phyloP scores from a whole-genome alignment of 1,140 invertebrate species.

The Sarcophaga peregrina region DNA sequence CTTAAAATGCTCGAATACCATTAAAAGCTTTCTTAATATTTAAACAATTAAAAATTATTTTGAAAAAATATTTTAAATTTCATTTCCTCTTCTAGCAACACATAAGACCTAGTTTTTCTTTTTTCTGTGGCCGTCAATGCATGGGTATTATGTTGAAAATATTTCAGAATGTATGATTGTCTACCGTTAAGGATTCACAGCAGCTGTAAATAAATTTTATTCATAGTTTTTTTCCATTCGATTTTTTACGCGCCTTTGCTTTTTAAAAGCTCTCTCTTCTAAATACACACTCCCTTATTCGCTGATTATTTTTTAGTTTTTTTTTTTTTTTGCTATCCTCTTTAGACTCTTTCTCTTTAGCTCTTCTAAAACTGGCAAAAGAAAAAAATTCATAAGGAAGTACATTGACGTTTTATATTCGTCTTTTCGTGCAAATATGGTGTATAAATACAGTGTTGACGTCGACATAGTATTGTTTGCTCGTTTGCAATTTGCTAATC shows the following conservation, averaged over 20 bases:
- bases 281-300: neutral
- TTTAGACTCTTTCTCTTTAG: neutral
- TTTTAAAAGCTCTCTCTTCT: conserved; percentile 8
- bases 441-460: neutral
- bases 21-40: too few species aligned
- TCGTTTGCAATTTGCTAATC: too few species aligned
- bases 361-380: neutral
- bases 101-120: too few species aligned
- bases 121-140: too few species aligned
- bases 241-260: conserved; percentile 17
- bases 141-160: neutral
- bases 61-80: too few species aligned
- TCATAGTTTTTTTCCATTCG: neutral
- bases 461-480: neutral
- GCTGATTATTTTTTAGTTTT: too few species aligned
- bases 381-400: neutral
- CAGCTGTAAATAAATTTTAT: conserved; percentile 22
- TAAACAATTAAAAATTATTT: too few species aligned
- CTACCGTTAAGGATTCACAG: conserved; percentile 1
- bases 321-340: neutral
- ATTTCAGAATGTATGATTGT: neutral
- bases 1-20: too few species aligned
- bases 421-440: neutral
- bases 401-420: conserved; percentile 13
- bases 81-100: too few species aligned